Percentiles rank a stretch among this genome's conserved stretches.
Evolutionary conservation across 2,797 vertebrate genomes (phyloP).

Genomic region (Phrynocephalus forsythii): DNA sequence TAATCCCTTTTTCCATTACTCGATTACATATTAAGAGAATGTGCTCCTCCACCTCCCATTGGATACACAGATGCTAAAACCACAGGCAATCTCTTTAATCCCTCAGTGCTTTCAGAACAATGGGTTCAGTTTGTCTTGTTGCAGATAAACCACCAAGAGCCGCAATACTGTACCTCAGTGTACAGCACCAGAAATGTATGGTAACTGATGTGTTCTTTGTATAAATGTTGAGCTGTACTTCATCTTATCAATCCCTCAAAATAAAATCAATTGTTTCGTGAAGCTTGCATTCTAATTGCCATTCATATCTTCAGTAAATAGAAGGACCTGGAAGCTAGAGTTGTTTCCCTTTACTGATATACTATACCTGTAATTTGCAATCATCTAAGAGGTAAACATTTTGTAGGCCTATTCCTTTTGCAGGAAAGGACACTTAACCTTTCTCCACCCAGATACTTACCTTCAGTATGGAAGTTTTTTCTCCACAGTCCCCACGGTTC

Average conservation of each 20-base stretch:
- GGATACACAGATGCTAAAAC: slow-evolving; percentile 72
- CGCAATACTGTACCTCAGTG: slow-evolving; percentile 47
- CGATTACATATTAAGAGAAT: slow-evolving; percentile 60
- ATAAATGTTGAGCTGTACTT: slow-evolving; percentile 39
- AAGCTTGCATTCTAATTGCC: slow-evolving; percentile 30
- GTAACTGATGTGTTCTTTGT: slow-evolving; percentile 32
- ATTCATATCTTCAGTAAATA: not conserved
- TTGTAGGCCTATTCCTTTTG: too few species aligned
- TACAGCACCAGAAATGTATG: slow-evolving; percentile 41
- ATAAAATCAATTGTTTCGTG: slow-evolving; percentile 36
- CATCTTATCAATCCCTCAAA: slow-evolving; percentile 36
- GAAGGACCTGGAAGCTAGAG: not conserved
- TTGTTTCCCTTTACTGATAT: slow-evolving; percentile 17
- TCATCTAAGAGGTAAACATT: too few species aligned
- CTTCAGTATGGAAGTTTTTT: too few species aligned
- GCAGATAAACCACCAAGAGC: slow-evolving; percentile 54
- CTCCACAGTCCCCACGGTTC: too few species aligned
- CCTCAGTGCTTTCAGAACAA: slow-evolving; percentile 62
- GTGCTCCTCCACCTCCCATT: slow-evolving; percentile 46
- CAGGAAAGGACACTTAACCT: too few species aligned
- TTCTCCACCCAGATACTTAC: too few species aligned
- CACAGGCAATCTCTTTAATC: slow-evolving; percentile 70
- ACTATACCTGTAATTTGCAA: not conserved
- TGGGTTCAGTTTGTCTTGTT: slow-evolving; percentile 64
- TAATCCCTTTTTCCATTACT: slow-evolving; percentile 65